Percentiles rank a stretch among this genome's conserved stretches.
These are phyloP conservation scores for Triops longicaudatus DNA, from an alignment of 1,140 invertebrate species.

Conservation along the genomic window DNA sequence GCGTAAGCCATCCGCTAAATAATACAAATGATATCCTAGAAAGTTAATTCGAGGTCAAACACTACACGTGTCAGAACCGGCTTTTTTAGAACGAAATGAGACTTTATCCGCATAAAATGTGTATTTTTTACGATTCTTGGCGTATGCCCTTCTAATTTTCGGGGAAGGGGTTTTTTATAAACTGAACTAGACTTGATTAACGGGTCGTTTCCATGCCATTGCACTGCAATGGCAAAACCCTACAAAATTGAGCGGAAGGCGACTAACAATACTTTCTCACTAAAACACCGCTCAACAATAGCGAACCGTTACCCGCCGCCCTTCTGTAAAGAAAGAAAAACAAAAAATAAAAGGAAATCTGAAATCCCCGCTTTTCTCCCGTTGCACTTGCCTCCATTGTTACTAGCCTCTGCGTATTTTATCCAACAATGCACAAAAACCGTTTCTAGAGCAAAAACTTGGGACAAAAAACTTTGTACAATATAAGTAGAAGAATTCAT, in stretches of 20 bases:
- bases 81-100: too few relatives aligned
- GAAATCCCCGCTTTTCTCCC: background rate
- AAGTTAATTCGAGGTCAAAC: too few relatives aligned
- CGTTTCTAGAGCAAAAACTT: background rate
- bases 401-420: background rate
- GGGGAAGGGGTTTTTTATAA: background rate
- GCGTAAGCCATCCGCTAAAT: too few relatives aligned
- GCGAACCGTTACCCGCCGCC: background rate
- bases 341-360: background rate
- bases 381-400: background rate
- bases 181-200: slow-evolving; percentile 8
- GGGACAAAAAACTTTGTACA: background rate
- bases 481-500: background rate
- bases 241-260: slow-evolving; percentile 11
- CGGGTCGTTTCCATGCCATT: background rate
- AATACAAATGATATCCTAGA: too few relatives aligned
- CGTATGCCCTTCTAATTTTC: background rate
- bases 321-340: background rate
- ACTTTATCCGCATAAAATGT: slow-evolving; percentile 10
- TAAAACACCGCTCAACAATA: background rate
- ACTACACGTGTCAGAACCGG: too few relatives aligned
- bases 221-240: background rate
- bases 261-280: background rate
- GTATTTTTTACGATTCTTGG: background rate
- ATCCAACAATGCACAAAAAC: background rate